These are phyloP conservation scores for Frankliniella intonsa DNA, from an alignment of 2,888 invertebrate species.

Conservation along the genomic window DNA sequence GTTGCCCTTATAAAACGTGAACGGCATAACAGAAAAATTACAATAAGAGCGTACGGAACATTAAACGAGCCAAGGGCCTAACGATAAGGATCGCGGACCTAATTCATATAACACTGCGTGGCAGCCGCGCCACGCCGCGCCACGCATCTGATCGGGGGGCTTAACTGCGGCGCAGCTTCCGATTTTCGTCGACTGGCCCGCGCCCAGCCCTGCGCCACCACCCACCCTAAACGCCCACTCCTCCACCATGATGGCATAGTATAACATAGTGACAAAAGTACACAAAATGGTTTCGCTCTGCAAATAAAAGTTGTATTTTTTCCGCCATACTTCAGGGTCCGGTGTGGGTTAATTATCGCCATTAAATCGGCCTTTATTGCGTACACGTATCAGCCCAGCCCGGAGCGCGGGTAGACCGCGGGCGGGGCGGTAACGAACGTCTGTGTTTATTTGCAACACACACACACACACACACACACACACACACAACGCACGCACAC, in stretches of 20 bases:
- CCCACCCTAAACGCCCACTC: too few species aligned
- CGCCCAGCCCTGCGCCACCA: too few species aligned
- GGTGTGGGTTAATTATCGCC: neutral
- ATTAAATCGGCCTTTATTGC: slow-evolving; percentile 6
- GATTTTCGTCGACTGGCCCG: too few species aligned
- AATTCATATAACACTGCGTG: slow-evolving; percentile 18
- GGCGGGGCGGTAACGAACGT: slow-evolving; percentile 12
- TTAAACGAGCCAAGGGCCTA: slow-evolving; percentile 13
- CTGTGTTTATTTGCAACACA: slow-evolving; percentile 17
- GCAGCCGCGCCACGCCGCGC: neutral
- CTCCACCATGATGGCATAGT: too few species aligned
- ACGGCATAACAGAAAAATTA: slow-evolving; percentile 23
- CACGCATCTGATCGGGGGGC: too few species aligned
- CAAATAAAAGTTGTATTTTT: slow-evolving; percentile 1
- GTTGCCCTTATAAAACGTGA: slow-evolving; percentile 26
- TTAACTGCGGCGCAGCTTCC: too few species aligned
- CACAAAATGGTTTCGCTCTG: slow-evolving; percentile 3
- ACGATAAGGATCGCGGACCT: slow-evolving; percentile 4
- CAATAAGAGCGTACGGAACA: slow-evolving; percentile 20
- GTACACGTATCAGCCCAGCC: neutral
- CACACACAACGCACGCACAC: slow-evolving; percentile 5
- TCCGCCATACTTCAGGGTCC: neutral
- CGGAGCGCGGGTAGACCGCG: neutral
- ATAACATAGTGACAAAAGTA: neutral
- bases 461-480: slow-evolving; percentile 11